Base-by-base conservation (phyloP, 1,140 invertebrate species). In the Brachionus rubens region DNA sequence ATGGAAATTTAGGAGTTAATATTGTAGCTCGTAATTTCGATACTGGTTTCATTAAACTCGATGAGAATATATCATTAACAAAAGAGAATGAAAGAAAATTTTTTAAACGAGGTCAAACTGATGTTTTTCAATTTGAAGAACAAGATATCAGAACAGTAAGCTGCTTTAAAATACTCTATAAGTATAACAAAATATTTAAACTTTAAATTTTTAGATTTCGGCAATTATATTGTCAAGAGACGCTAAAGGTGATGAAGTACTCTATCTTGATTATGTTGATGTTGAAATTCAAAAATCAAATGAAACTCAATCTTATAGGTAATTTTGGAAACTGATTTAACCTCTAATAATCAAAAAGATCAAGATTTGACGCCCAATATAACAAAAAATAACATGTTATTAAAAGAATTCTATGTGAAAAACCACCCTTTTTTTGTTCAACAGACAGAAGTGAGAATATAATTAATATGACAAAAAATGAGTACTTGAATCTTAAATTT, bases 81-180 rank as follows among this genome's bases (percentile, higher is more conserved):
- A 19, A 48, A 28, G 28, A 36, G 9, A 30, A 7, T 28, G 26
- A 24, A 14, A 48, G 19, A 3, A 16, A 21, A 14, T 72, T 72
- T 10, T 72, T 54, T 24, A n/a, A 48, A 10, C 36, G 36, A 24
- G 68, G 50, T 26, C 68, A 72, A 52, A 48, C 16, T 12, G 46
- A 72, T 21, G 50, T 54, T 7, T 72, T 72, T 72, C 46, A 72
- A 40, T 72, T 72, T 30, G 68, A 72, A 30, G 68, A 72, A 40
- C 68, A 72, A n/a, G 68, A 72, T 40, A 72, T 72, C 4, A 72
- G 50, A 72, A 72, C 68, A 54, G 68, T 72, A 72, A 40, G 7
- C 7, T 46, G 47, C 6, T 47, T 46, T 28, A 1, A 70, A 19
- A 9, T 19, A 50, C 3, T 1, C 43, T 30, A 14, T 43, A 46